Percentiles rank a stretch among this genome's conserved stretches.
These are phyloP conservation scores for Dallia pectoralis DNA, from an alignment of 2,797 vertebrate genomes.

Conservation along the genomic window DNA sequence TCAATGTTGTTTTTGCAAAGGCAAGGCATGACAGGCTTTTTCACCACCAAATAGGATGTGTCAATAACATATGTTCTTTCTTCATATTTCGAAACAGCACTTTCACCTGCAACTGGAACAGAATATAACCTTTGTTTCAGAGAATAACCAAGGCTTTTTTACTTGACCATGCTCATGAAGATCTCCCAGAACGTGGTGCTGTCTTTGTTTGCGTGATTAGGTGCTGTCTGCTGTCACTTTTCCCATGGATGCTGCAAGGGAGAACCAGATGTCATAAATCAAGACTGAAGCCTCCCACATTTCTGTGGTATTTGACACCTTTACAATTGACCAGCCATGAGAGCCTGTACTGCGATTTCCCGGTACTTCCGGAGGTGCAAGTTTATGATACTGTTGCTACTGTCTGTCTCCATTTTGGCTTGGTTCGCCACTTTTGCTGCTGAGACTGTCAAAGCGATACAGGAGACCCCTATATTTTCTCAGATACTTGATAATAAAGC, in stretches of 20 bases:
- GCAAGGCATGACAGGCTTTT: background rate
- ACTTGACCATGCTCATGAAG: background rate
- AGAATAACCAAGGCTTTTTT: slow-evolving; percentile 13
- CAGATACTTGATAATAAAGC: slow-evolving; percentile 42
- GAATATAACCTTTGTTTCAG: slow-evolving; percentile 27
- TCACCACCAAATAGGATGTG: background rate
- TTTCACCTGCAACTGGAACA: slow-evolving; percentile 28
- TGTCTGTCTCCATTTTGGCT: slow-evolving; percentile 75
- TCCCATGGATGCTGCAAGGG: slow-evolving; percentile 22
- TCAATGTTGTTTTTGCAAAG: background rate
- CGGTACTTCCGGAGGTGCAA: slow-evolving; percentile 76
- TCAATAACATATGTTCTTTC: slow-evolving; percentile 20
- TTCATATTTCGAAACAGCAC: slow-evolving; percentile 40
- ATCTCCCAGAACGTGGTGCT: slow-evolving; percentile 27
- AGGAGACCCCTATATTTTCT: slow-evolving; percentile 28
- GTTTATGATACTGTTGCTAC: slow-evolving; percentile 73
- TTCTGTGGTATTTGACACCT: slow-evolving; percentile 14
- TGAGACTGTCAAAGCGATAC: slow-evolving; percentile 48
- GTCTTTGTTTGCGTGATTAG: slow-evolving; percentile 40
- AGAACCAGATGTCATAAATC: slow-evolving; percentile 39
- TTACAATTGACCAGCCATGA: slow-evolving; percentile 67
- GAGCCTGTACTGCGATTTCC: slow-evolving; percentile 53
- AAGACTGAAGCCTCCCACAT: slow-evolving; percentile 10
- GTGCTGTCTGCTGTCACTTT: slow-evolving; percentile 11
- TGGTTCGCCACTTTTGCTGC: slow-evolving; percentile 78